Conservation (phyloP, 2,113 vertebrate species). For the Alexandromys fortis region DNA sequence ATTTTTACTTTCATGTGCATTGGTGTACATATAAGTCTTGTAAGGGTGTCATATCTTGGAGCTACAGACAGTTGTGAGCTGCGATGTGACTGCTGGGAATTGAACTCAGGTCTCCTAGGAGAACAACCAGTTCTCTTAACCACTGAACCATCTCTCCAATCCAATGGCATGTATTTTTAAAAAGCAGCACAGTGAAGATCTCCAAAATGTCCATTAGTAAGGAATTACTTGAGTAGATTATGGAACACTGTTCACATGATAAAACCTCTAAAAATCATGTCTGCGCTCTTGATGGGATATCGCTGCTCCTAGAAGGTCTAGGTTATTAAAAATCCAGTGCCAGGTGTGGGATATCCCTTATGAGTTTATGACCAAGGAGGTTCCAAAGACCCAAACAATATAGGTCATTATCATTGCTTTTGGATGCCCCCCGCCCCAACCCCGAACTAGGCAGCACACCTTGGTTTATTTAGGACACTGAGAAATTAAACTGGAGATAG, state of each 20-base stretch:
- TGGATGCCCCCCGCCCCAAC: too few species aligned
- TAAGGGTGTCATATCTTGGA: too few species aligned
- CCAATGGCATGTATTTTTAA: constrained; percentile 22
- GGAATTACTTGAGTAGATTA: neutral
- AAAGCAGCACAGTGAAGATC: neutral
- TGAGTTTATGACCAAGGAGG: neutral
- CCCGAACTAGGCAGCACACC: neutral
- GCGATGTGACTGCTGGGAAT: too few species aligned
- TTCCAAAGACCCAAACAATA: neutral
- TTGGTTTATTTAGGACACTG: too few species aligned
- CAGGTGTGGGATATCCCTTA: neutral
- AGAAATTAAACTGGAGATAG: neutral
- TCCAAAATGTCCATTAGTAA: neutral
- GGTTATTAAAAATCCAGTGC: neutral
- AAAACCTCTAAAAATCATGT: neutral
- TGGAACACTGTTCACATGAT: neutral
- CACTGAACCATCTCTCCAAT: too few species aligned
- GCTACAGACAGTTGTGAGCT: too few species aligned
- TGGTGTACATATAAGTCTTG: too few species aligned
- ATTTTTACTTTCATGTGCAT: too few species aligned
- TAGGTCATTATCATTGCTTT: too few species aligned
- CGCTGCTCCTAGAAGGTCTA: neutral
- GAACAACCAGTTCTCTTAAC: too few species aligned
- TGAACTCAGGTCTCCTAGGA: too few species aligned
- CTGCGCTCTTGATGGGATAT: neutral